Conservation (phyloP, 2,888 invertebrate species). For the Brachyopa scutellaris region DNA sequence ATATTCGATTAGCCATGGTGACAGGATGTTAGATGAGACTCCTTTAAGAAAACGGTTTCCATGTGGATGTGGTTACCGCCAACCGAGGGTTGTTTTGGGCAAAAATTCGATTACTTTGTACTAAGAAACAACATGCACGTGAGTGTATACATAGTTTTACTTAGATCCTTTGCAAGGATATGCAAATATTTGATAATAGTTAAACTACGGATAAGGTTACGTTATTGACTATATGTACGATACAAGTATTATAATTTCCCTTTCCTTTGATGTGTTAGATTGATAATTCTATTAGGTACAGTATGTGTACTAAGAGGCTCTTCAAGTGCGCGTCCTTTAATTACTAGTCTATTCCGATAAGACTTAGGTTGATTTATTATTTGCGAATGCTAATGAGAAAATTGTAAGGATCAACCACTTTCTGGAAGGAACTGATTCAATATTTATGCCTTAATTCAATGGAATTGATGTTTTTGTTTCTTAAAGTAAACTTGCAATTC, state of each 20-base stretch:
- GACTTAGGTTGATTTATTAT: conserved; percentile 1
- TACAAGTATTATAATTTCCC: conserved; percentile 32
- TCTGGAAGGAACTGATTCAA: no score
- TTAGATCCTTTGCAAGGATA: conserved; percentile 46
- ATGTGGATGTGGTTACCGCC: no score
- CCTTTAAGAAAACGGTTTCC: conserved; percentile 12
- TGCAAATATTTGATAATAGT: conserved; percentile 52
- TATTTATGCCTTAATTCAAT: no score
- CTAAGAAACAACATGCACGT: conserved; percentile 16
- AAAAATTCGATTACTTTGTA: conserved; percentile 49
- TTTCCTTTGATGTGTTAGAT: conserved; percentile 55
- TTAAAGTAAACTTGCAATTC: no score
- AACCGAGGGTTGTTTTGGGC: conserved; percentile 15
- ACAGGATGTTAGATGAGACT: conserved; percentile 8
- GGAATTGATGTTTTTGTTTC: no score
- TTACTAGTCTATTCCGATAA: background rate
- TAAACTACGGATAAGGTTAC: conserved; percentile 33
- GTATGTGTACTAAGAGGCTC: conserved; percentile 30
- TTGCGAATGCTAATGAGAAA: background rate
- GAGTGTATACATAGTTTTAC: conserved; percentile 45
- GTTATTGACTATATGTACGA: conserved; percentile 40
- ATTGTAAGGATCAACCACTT: background rate
- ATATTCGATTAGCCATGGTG: conserved; percentile 58
- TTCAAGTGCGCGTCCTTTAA: conserved; percentile 16
- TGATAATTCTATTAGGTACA: conserved; percentile 37